Percentiles rank a stretch among this genome's conserved stretches.
Evolutionary conservation across 1,140 invertebrate genomes (phyloP).

Genomic region (Rhagoletis zephyria): DNA sequence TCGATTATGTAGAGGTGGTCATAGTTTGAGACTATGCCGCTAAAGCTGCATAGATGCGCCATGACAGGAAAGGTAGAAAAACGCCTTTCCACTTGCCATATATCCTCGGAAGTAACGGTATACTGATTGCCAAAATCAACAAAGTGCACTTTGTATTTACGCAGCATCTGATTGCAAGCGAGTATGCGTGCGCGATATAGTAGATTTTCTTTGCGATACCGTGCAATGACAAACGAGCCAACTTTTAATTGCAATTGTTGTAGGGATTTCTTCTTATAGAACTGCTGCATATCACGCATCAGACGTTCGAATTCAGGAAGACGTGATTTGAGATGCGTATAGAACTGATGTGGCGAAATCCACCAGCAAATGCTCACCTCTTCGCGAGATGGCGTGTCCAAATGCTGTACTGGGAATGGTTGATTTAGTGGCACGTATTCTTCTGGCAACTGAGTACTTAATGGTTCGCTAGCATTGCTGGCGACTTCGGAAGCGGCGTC

Average conservation of each 20-base stretch:
- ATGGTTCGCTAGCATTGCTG: constrained; percentile 43
- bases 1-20: constrained; percentile 76
- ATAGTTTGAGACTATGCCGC: constrained; percentile 75
- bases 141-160: constrained; percentile 79
- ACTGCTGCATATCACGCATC: constrained; percentile 81
- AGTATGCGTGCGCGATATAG: constrained; percentile 80
- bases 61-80: constrained; percentile 81
- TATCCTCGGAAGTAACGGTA: constrained; percentile 76
- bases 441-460: constrained; percentile 53
- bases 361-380: constrained; percentile 78
- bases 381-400: constrained; percentile 67
- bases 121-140: constrained; percentile 84
- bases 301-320: constrained; percentile 77
- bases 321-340: constrained; percentile 77
- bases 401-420: constrained; percentile 67
- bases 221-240: constrained; percentile 79
- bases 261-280: constrained; percentile 76
- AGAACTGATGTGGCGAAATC: constrained; percentile 80
- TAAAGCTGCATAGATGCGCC: constrained; percentile 79
- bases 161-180: constrained; percentile 74
- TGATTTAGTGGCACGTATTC: constrained; percentile 72
- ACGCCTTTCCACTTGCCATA: constrained; percentile 80
- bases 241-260: constrained; percentile 73
- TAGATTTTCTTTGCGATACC: constrained; percentile 80
- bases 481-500: constrained; percentile 53